Base-by-base conservation (phyloP, 1,140 invertebrate species). In the Drosophila yakuba region DNA sequence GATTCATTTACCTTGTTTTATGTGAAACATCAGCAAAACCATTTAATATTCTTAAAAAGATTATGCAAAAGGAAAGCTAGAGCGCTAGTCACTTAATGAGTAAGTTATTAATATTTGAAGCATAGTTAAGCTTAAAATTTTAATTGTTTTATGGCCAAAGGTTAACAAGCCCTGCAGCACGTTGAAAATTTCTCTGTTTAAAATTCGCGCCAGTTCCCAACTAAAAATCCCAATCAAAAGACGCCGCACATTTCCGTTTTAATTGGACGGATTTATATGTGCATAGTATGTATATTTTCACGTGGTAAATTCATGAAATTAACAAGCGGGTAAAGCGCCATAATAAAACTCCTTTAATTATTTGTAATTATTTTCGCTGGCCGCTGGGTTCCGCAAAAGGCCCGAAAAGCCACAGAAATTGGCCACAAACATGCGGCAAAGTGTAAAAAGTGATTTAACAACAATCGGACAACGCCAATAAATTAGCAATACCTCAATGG, bases 381-480 rank as follows among this genome's bases (percentile, higher is more conserved):
- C 68, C 78, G 63, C 82, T 60, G 74, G 55, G 82, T 86, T 85
- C 81, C 81, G 81, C 78, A 79, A 80, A 50, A 41, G 14, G 39
- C 63, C 55, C 8, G 10, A 39, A 14, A 58, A 41, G 57, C 62
- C 61, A 20, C 39, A 52, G 51, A 14, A 10, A 20, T 28, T 23
- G 44, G 36, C 63, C 63, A 43, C 63, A 67, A 76, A 55, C 32
- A 44, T 52, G 57, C 74, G 63, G 75, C 51, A 80, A 71, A 76
- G 83, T 88, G 84, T 84, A 88, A 80, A 81, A 88, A 89, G 51
- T 89, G 73, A 84, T 80, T 88, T 68, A 90, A 84, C 80, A 80
- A 88, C 80, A 80, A 89, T 78, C 64, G 67, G 66, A 60, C 63
- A 71, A 68, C 64, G 73, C 73, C 62, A 78, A 78, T 88, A 80